phyloP scores from a whole-genome alignment of 2,888 invertebrate species.

The Eristalis pertinax region DNA sequence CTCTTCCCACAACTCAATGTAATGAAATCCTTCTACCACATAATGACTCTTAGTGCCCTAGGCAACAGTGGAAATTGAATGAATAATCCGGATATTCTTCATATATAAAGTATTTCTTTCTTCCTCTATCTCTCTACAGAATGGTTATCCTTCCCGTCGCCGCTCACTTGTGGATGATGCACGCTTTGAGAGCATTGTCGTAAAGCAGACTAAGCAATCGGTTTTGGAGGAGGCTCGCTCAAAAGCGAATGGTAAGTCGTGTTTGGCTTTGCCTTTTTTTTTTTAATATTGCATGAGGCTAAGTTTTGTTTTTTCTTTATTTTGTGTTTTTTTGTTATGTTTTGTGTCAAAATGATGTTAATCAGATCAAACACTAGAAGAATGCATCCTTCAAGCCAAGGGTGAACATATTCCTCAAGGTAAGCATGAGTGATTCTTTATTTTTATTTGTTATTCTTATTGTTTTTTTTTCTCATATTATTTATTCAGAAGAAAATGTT shows the following conservation, averaged over 20 bases:
- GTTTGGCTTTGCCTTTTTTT: constrained; percentile 30
- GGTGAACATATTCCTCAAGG: constrained; percentile 78
- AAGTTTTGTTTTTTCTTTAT: constrained; percentile 70
- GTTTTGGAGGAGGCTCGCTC: constrained; percentile 95
- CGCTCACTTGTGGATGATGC: constrained; percentile 99
- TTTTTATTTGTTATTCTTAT: constrained; percentile 81
- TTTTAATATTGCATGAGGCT: constrained; percentile 60
- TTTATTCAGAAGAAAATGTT: constrained; percentile 81
- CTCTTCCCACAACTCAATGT: constrained; percentile 27
- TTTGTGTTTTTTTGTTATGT: constrained; percentile 66
- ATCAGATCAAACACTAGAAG: constrained; percentile 86
- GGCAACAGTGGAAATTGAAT: constrained; percentile 61
- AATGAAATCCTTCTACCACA: constrained; percentile 54
- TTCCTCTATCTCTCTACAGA: constrained; percentile 85
- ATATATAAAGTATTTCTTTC: constrained; percentile 12
- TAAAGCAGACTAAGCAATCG: constrained; percentile 96
- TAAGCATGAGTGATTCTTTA: constrained; percentile 57
- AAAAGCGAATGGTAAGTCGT: constrained; percentile 91
- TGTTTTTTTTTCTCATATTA: constrained; percentile 79
- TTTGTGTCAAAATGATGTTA: constrained; percentile 59
- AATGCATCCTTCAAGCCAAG: constrained; percentile 84
- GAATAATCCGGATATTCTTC: constrained; percentile 32
- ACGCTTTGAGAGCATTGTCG: constrained; percentile 97
- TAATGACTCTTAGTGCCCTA: constrained; percentile 66
- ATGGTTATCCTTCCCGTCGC: constrained; percentile 97